These are phyloP conservation scores for Orthosia gothica DNA, from an alignment of 2,888 invertebrate species.

Conservation along the genomic window DNA sequence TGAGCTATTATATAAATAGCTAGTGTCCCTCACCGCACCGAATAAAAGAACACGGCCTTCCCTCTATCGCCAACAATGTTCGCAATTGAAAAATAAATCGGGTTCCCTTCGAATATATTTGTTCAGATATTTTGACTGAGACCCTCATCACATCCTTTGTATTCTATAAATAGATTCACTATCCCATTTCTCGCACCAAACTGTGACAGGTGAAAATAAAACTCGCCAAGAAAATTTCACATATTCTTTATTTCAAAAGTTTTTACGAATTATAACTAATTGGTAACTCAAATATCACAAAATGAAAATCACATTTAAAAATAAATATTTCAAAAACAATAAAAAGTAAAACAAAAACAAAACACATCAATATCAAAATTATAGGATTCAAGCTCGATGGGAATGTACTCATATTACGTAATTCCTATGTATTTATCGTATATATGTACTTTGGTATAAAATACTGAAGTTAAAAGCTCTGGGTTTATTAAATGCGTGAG, in stretches of 20 bases:
- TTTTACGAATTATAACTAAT: slow-evolving; percentile 60
- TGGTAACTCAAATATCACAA: slow-evolving; percentile 79
- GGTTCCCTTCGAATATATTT: slow-evolving; percentile 58
- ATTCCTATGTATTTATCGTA: slow-evolving; percentile 68
- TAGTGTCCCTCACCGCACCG: slow-evolving; percentile 67
- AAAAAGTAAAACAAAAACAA: slow-evolving; percentile 68
- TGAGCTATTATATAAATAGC: slow-evolving; percentile 79
- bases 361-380: slow-evolving; percentile 69
- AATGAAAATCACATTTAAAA: slow-evolving; percentile 71
- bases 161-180: slow-evolving; percentile 33
- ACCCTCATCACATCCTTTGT: slow-evolving; percentile 55
- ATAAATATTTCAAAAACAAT: slow-evolving; percentile 60
- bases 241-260: slow-evolving; percentile 69
- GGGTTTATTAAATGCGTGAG: slow-evolving; percentile 76
- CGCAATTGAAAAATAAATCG: slow-evolving; percentile 70
- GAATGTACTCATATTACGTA: slow-evolving; percentile 64
- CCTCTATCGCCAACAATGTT: slow-evolving; percentile 60
- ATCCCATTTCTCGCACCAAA: slow-evolving; percentile 19
- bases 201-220: slow-evolving; percentile 57
- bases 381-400: slow-evolving; percentile 82
- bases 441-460: slow-evolving; percentile 68
- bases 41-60: slow-evolving; percentile 72
- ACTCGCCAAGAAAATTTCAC: slow-evolving; percentile 47
- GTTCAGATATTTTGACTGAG: slow-evolving; percentile 54
- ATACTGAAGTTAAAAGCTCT: slow-evolving; percentile 77